Conservation (phyloP, 2,113 vertebrate species). For the Psittacus erithacus region DNA sequence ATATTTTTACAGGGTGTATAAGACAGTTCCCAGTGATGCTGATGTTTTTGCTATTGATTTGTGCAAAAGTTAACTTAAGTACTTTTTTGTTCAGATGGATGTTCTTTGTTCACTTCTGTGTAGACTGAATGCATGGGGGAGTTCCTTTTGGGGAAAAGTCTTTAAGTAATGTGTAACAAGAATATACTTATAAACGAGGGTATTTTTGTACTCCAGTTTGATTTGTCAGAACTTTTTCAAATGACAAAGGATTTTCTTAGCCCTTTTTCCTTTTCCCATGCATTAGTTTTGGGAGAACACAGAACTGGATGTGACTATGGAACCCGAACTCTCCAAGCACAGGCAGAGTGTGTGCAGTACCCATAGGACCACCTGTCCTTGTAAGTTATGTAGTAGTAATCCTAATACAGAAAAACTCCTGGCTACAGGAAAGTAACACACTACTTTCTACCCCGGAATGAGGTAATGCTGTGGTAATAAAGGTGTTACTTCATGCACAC, state of each 20-base stretch:
- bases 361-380: neutral
- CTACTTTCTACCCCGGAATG: conserved; percentile 15
- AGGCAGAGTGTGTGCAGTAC: neutral
- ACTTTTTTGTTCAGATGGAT: conserved; percentile 34
- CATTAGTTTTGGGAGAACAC: conserved; percentile 26
- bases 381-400: neutral
- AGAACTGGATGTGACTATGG: conserved; percentile 36
- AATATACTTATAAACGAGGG: conserved; percentile 53
- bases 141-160: conserved; percentile 1
- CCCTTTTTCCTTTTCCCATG: conserved; percentile 16
- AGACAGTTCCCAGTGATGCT: conserved; percentile 43
- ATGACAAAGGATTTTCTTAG: conserved; percentile 48
- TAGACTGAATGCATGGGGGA: conserved; percentile 11
- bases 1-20: conserved; percentile 57
- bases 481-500: conserved; percentile 44
- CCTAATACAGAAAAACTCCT: neutral
- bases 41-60: conserved; percentile 40
- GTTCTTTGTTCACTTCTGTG: conserved; percentile 48
- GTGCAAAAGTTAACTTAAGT: conserved; percentile 46
- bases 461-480: conserved; percentile 7
- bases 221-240: conserved; percentile 49
- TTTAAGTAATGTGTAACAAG: conserved; percentile 36
- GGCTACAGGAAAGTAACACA: neutral
- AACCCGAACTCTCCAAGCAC: conserved; percentile 9
- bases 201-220: conserved; percentile 62